These are phyloP conservation scores for Echinarachnius parma DNA, from an alignment of 53 echinoderm and acorn worm genomes.

Conservation along the genomic window DNA sequence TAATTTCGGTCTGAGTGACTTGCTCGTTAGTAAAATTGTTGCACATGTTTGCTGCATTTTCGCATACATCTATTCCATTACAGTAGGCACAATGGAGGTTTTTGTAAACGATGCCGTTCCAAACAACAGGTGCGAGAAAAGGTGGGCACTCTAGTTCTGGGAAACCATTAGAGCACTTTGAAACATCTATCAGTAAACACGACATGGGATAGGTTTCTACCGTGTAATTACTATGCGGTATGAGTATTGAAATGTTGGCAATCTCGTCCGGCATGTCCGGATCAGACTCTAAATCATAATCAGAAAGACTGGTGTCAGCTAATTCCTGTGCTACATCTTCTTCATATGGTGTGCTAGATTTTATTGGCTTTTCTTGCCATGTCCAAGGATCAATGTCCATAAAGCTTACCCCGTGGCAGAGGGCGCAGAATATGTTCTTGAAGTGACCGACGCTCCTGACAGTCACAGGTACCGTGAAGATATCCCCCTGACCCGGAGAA, in stretches of 20 bases:
- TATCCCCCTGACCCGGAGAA: background rate
- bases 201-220: no score
- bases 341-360: no score
- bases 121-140: slow-evolving; percentile 6
- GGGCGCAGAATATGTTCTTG: slow-evolving; percentile 38
- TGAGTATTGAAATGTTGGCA: no score
- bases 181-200: background rate
- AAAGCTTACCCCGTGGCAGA: slow-evolving; percentile 35
- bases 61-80: slow-evolving; percentile 16
- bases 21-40: background rate
- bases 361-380: no score
- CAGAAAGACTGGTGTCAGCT: no score
- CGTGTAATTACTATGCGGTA: no score
- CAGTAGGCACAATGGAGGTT: slow-evolving; percentile 40
- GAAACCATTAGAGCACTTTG: background rate
- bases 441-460: slow-evolving; percentile 5
- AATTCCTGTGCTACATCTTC: no score
- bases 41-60: no score
- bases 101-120: slow-evolving; percentile 9
- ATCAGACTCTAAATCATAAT: no score
- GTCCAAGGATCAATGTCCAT: background rate
- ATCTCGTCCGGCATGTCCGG: no score
- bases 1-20: background rate
- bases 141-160: background rate
- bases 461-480: slow-evolving; percentile 1